phyloP scores from a whole-genome alignment of 2,888 invertebrate genomes.

The Polydesmus complanatus region DNA sequence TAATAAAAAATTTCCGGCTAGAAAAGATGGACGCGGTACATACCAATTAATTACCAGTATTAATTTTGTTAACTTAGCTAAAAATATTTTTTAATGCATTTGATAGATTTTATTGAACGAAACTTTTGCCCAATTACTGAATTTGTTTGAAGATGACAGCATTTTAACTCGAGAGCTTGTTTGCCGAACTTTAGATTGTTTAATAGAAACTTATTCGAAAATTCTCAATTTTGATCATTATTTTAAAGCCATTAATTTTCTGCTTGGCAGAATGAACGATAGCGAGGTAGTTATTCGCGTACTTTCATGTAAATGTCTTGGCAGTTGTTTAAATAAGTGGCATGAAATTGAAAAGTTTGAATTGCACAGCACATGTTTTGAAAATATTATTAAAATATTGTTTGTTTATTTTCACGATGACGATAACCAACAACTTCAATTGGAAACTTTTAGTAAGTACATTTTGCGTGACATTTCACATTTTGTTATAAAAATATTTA shows the following conservation, averaged over 20 bases:
- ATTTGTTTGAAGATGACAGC: neutral
- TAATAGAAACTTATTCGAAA: neutral
- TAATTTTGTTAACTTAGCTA: neutral
- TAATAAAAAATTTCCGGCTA: neutral
- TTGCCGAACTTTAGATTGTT: neutral
- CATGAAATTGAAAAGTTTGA: neutral
- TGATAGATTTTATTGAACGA: neutral
- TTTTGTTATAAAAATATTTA: too few relatives aligned
- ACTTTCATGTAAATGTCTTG: neutral
- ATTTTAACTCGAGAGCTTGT: neutral
- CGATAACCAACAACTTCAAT: too few relatives aligned
- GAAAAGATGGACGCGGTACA: neutral
- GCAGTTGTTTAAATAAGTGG: neutral
- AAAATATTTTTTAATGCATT: neutral
- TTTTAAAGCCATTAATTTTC: neutral
- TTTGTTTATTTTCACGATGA: too few relatives aligned
- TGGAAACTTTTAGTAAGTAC: too few relatives aligned
- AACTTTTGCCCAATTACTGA: neutral
- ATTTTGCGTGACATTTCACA: too few relatives aligned
- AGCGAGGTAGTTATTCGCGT: neutral
- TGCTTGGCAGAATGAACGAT: neutral
- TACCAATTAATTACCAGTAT: too few relatives aligned
- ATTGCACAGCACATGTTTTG: too few relatives aligned
- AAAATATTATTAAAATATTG: too few relatives aligned
- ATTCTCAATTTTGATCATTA: neutral